Conservation (phyloP, 2,113 vertebrate genomes). For the Monarcha castaneiventris region DNA sequence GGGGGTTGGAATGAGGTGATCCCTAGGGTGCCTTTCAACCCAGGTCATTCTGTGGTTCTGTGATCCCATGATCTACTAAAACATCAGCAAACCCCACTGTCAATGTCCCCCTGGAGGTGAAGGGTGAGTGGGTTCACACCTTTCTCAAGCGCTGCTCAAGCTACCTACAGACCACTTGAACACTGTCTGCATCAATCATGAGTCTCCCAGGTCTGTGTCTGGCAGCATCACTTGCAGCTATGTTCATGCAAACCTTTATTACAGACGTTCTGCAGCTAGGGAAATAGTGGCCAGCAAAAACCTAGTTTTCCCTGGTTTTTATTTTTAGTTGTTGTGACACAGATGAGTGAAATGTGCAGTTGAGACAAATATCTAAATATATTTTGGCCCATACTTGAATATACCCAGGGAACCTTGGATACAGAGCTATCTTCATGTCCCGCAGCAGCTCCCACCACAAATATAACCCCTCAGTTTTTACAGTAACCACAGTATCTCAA, state of each 20-base stretch:
- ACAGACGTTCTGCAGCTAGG: background rate
- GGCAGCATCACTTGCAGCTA: background rate
- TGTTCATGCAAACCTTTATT: background rate
- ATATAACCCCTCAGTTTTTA: background rate
- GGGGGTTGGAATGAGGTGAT: rapidly evolving
- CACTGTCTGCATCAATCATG: background rate
- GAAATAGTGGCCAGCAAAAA: background rate
- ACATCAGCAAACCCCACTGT: background rate
- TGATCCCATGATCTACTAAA: background rate
- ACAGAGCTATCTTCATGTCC: background rate
- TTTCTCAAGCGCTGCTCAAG: background rate
- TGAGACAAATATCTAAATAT: background rate
- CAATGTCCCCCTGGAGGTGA: background rate
- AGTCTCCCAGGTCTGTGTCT: background rate
- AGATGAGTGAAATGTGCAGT: background rate
- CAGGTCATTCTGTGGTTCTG: background rate
- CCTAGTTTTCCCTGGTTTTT: background rate
- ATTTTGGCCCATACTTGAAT: background rate
- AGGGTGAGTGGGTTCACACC: background rate
- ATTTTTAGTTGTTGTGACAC: conserved; percentile 12
- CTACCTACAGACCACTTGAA: background rate
- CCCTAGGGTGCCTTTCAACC: background rate
- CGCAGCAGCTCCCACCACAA: background rate
- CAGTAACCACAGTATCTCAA: background rate
- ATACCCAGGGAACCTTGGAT: background rate